Percentiles rank a stretch among this genome's conserved stretches.
Conservation (phyloP, 2,113 vertebrate genomes). For the Scortum barcoo region DNA sequence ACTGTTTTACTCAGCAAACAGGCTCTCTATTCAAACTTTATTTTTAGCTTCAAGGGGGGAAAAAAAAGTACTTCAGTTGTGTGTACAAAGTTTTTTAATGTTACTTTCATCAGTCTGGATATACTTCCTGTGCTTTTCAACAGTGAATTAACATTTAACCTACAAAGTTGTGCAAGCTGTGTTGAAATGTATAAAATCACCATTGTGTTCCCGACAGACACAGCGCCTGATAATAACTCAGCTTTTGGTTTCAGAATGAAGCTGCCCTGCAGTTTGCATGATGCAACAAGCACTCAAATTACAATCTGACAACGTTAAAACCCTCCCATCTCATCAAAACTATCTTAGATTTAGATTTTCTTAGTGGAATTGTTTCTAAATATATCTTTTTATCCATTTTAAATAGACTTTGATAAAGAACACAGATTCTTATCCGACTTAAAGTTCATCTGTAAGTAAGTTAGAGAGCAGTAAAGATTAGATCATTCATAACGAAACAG, state of each 20-base stretch:
- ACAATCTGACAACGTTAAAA: neutral
- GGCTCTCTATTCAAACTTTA: too few relatives aligned
- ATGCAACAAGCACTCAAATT: neutral
- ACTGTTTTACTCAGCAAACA: too few relatives aligned
- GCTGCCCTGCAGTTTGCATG: neutral
- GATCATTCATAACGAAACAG: too few relatives aligned
- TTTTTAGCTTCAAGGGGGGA: neutral
- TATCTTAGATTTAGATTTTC: neutral
- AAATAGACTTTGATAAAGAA: too few relatives aligned
- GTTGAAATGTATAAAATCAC: neutral
- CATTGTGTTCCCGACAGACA: neutral
- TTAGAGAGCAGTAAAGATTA: too few relatives aligned
- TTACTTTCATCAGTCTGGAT: neutral
- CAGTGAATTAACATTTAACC: neutral
- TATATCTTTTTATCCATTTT: neutral
- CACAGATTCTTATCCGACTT: too few relatives aligned
- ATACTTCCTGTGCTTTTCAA: neutral
- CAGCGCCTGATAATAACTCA: neutral
- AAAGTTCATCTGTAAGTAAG: too few relatives aligned
- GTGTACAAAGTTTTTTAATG: neutral
- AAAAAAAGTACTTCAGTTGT: neutral
- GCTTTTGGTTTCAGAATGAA: conserved; percentile 25
- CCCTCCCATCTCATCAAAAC: neutral
- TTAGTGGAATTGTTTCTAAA: neutral
- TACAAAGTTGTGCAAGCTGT: too few relatives aligned